A percentile compares a stretch with the other conserved stretches of the same genome.
phyloP scores from a whole-genome alignment of 2,888 invertebrate species.

The Tanaodytes sp. region DNA sequence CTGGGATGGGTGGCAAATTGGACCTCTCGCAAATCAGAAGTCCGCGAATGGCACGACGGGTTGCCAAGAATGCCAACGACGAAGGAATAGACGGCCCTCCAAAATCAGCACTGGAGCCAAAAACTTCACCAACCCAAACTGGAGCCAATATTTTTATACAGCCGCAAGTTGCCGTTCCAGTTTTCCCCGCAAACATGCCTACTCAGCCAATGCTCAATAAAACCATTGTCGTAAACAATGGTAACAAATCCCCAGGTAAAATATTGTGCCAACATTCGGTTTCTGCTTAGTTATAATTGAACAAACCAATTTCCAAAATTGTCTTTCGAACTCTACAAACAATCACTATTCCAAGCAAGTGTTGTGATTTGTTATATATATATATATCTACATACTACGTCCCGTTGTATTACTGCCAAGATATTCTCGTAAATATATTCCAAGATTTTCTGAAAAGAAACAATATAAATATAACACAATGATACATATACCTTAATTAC shows the following conservation, averaged over 20 bases:
- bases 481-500: too few species aligned
- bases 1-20: conserved; percentile 82
- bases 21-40: conserved; percentile 92
- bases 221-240: conserved; percentile 35
- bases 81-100: conserved; percentile 79
- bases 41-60: conserved; percentile 89
- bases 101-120: conserved; percentile 74
- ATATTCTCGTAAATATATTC: too few species aligned
- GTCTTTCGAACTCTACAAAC: too few species aligned
- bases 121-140: conserved; percentile 40
- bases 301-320: too few species aligned
- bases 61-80: conserved; percentile 80
- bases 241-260: neutral
- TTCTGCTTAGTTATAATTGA: neutral
- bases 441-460: too few species aligned
- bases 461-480: too few species aligned
- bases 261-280: neutral
- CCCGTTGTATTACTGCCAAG: too few species aligned
- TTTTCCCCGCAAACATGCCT: conserved; percentile 75
- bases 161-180: conserved; percentile 79
- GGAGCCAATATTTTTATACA: conserved; percentile 75
- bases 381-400: too few species aligned
- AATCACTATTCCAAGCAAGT: too few species aligned
- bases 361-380: too few species aligned
- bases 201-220: conserved; percentile 62